Base-by-base conservation (phyloP, 2,113 vertebrate species). In the Psittacula cyanocephala region DNA sequence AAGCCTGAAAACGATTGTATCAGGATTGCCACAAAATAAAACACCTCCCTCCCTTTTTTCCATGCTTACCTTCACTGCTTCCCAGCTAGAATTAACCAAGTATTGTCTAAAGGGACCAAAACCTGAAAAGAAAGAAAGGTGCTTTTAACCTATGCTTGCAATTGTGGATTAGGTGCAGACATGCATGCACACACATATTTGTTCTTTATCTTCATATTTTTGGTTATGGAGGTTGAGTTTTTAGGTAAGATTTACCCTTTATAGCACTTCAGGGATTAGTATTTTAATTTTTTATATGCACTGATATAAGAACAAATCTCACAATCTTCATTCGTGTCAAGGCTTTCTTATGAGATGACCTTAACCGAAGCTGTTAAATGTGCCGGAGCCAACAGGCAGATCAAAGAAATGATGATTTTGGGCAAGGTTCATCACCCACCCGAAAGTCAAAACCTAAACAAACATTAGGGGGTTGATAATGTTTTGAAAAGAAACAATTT, bases 41-140 rank as follows among this genome's bases (percentile, higher is more conserved):
- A 70, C 37, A 8, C 8, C 13, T 75, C 25, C 41, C n/a, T 41
- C 10, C 3, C 1, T 17, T 70, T 59, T 53, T 72, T 72, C 50
- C 9, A 20, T 44, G 33, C 83, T 91, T 97, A 99, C 98, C 98
- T 99, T 98, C 55, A 98, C 98, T 69, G 98, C 98, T 97, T 97
- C 98, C 98, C 98, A 99, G 96, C 98, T 99, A 62, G 98, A 98
- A 97, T 99, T 99, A 53, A 97, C 91, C 74, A 99, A 77, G 84
- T 99, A 95, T 79, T 98, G 97, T 87, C 97, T 95, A 81, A 99
- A 99, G 41, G 98, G 98, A 53, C 98, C 98, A 87, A 99, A 99
- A 81, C 98, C 98, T 98, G 93, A 63, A 95, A 95, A 44, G 88
- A 95, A 97, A 89, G 28, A n/a, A 76, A 79, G 65, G 22, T 50